Evolutionary conservation across 2,888 invertebrate species (phyloP).

Genomic region (Bellardia pandia): DNA sequence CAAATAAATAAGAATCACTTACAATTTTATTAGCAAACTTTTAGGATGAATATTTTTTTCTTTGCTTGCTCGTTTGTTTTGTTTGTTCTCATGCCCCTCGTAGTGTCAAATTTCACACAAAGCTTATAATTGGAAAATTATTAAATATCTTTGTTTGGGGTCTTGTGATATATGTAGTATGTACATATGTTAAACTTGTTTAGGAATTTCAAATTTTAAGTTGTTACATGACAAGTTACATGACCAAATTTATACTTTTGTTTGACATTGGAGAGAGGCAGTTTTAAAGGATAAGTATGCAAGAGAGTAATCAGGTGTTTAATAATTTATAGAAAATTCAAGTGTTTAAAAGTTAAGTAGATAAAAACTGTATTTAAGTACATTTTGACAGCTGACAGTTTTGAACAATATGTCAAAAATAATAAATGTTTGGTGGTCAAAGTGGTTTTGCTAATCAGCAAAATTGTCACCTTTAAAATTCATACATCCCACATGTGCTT

Average conservation of each 20-base stretch:
- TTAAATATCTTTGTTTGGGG: not conserved
- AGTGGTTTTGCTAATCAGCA: too few relatives aligned
- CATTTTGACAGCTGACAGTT: too few relatives aligned
- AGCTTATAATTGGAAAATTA: not conserved
- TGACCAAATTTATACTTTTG: not conserved
- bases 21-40: conserved; percentile 31
- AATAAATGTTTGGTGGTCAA: too few relatives aligned
- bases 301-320: not conserved
- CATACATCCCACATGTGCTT: too few relatives aligned
- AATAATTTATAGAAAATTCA: not conserved
- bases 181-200: not conserved
- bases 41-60: conserved; percentile 9
- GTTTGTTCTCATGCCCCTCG: not conserved
- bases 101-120: not conserved
- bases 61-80: not conserved
- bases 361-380: too few relatives aligned
- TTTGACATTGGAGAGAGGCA: not conserved
- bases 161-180: not conserved
- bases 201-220: not conserved
- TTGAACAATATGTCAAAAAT: too few relatives aligned
- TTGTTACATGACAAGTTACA: not conserved
- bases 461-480: too few relatives aligned
- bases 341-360: too few relatives aligned
- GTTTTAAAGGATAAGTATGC: too few relatives aligned
- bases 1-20: conserved; percentile 6